Percentiles rank a stretch among this genome's conserved stretches.
Conservation (phyloP, 2,113 vertebrate genomes). For the Damaliscus lunatus region DNA sequence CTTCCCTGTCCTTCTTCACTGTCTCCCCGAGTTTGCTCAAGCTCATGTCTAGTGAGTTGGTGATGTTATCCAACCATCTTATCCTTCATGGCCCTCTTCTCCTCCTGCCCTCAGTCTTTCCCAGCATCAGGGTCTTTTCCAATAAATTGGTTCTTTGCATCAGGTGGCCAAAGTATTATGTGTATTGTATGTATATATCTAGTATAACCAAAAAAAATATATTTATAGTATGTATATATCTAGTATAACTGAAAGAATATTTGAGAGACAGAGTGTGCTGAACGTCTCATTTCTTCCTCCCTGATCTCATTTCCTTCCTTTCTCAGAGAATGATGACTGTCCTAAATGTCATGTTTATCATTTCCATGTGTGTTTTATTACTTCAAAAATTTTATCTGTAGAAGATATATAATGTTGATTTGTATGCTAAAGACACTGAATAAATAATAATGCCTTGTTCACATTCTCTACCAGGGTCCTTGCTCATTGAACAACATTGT, state of each 20-base stretch:
- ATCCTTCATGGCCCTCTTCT: not conserved
- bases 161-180: not conserved
- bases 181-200: not conserved
- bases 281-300: not conserved
- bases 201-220: not conserved
- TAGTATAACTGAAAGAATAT: not conserved
- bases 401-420: not conserved
- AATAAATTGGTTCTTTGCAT: not conserved
- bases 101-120: not conserved
- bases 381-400: not conserved
- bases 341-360: not conserved
- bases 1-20: not conserved
- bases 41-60: not conserved
- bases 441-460: not conserved
- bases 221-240: not conserved
- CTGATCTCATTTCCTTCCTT: not conserved
- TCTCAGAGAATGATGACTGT: not conserved
- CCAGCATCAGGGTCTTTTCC: not conserved
- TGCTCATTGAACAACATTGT: not conserved
- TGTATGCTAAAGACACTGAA: not conserved
- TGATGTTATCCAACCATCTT: not conserved
- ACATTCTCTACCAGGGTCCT: not conserved
- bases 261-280: not conserved
- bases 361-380: constrained; percentile 9
- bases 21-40: not conserved